Conservation (phyloP, 2,888 invertebrate genomes). For the Cetonia aurata region DNA sequence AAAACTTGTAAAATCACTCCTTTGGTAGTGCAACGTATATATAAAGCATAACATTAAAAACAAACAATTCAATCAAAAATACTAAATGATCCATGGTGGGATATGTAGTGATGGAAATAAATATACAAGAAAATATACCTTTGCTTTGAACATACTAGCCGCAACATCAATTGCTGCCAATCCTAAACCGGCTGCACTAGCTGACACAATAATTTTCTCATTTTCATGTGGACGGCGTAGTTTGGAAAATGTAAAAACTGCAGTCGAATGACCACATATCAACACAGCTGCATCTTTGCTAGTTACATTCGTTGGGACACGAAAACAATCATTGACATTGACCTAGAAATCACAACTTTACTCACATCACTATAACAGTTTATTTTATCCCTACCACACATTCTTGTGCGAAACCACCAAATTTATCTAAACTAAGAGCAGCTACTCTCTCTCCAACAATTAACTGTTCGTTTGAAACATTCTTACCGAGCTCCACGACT, state of each 20-base stretch:
- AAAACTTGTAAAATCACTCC: no score
- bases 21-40: no score
- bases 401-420: constrained; percentile 74
- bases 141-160: constrained; percentile 75
- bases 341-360: constrained; percentile 53
- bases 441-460: constrained; percentile 72
- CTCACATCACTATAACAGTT: constrained; percentile 5
- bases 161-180: constrained; percentile 79
- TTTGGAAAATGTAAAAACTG: constrained; percentile 73
- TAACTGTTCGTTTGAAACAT: constrained; percentile 64
- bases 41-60: no score
- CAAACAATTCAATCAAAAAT: not conserved
- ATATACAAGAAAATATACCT: constrained; percentile 64
- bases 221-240: constrained; percentile 67
- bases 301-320: constrained; percentile 69
- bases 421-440: constrained; percentile 69
- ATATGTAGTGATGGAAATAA: not conserved
- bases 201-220: constrained; percentile 74
- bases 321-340: constrained; percentile 71
- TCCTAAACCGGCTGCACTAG: constrained; percentile 74
- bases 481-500: constrained; percentile 70
- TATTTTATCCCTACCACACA: constrained; percentile 65
- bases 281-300: constrained; percentile 72
- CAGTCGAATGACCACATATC: constrained; percentile 74
- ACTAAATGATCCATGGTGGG: not conserved